phyloP scores from a whole-genome alignment of 2,113 vertebrate species.

The Helogale parvula region DNA sequence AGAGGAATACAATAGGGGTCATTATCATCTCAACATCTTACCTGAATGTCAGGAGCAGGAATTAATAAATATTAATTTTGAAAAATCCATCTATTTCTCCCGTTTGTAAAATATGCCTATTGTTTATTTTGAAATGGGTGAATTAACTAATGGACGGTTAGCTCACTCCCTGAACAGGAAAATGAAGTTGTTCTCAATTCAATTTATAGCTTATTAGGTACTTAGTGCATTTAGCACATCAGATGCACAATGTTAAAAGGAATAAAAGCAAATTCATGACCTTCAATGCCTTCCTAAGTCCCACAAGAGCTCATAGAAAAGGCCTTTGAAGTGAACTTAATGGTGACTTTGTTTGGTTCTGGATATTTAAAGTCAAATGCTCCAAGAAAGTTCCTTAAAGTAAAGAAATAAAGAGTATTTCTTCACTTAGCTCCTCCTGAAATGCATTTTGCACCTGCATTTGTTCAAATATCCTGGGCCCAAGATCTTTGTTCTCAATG shows the following conservation, averaged over 20 bases:
- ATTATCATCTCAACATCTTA: not conserved
- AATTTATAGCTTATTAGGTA: conserved; percentile 10
- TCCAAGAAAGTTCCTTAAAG: not conserved
- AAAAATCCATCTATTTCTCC: not conserved
- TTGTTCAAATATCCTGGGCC: not conserved
- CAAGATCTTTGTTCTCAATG: not conserved
- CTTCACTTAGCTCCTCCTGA: not conserved
- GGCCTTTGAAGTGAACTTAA: not conserved
- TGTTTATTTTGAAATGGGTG: conserved; percentile 5
- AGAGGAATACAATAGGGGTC: not conserved
- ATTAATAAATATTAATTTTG: not conserved
- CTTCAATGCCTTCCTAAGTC: not conserved
- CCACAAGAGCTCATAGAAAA: not conserved
- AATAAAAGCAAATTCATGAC: not conserved
- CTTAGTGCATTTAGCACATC: not conserved
- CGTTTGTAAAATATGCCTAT: not conserved
- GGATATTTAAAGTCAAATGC: not conserved
- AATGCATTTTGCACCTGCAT: not conserved
- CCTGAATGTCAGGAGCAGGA: not conserved
- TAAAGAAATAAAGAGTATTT: not conserved
- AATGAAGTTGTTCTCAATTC: conserved; percentile 40
- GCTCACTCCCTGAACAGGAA: not conserved
- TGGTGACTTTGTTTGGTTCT: not conserved
- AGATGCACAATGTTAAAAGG: not conserved
- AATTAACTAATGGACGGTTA: conserved; percentile 3